Conservation (phyloP, 2,797 vertebrate species). For the Melanotaenia maccullochi region DNA sequence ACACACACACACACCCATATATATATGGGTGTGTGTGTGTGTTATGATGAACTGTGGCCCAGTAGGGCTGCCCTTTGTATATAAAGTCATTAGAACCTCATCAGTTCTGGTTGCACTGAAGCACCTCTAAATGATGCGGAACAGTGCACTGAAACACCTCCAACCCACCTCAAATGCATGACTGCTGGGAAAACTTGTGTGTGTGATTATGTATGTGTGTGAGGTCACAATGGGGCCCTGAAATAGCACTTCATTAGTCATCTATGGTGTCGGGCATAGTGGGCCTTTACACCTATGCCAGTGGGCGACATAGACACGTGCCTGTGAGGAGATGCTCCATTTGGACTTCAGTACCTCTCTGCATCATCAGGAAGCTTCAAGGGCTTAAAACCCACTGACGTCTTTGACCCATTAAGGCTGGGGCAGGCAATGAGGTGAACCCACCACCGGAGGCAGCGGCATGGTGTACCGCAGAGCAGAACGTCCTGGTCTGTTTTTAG, state of each 20-base stretch:
- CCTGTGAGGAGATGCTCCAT: constrained; percentile 69
- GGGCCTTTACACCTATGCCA: constrained; percentile 59
- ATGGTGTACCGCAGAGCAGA: constrained; percentile 69
- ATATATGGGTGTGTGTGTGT: not conserved
- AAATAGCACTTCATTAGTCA: constrained; percentile 86
- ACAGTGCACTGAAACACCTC: constrained; percentile 65
- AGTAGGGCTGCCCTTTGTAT: constrained; percentile 75
- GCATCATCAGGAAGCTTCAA: constrained; percentile 65
- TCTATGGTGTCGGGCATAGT: constrained; percentile 63
- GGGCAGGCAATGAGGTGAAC: constrained; percentile 74
- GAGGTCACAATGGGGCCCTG: constrained; percentile 73
- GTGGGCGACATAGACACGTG: constrained; percentile 68
- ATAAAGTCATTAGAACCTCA: constrained; percentile 82
- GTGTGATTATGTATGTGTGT: constrained; percentile 48
- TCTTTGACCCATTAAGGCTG: constrained; percentile 75
- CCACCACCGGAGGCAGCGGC: constrained; percentile 65
- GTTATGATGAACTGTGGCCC: constrained; percentile 53
- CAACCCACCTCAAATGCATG: constrained; percentile 49
- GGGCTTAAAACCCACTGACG: constrained; percentile 64
- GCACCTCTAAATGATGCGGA: constrained; percentile 81
- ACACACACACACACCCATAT: not conserved
- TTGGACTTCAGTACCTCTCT: constrained; percentile 71
- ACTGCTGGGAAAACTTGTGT: constrained; percentile 60
- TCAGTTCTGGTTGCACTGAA: constrained; percentile 78
- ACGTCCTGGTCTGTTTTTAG: constrained; percentile 75